Base-by-base conservation (phyloP, 1,140 invertebrate species). In the Polyergus mexicanus region DNA sequence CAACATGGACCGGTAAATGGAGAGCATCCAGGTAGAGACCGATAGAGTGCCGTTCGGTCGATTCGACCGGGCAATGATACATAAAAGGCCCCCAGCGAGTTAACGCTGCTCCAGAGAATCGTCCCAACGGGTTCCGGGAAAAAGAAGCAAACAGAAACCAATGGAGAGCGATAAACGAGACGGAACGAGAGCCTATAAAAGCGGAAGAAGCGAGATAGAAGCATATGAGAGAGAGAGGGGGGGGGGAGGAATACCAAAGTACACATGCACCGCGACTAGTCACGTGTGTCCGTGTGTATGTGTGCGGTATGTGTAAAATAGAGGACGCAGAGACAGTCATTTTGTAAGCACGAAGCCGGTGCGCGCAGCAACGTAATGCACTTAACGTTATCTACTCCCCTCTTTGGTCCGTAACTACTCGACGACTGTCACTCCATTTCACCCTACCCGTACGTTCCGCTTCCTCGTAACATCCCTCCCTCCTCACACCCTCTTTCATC, bases 331-430 rank as follows among this genome's bases (percentile, higher is more conserved):
- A 72, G 66, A 71, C 68, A 78, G 88, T 86, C 89, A 86, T 91
- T 89, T 86, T 88, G 88, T 68, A 89, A 86, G 88, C 86, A 89
- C 58, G 71, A 88, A 81, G 84, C 80, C 41, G 78, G 75, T 68
- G 88, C 83, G 75, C 63, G 88, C 83, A 87, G 85, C 78, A 90
- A 71, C 86, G 86, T 89, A 90, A 90, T 89, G 88, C 89, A 90
- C 89, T 90, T 90, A 89, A 87, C 84, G 85, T 90, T 90, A 90
- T 90, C 88, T 89, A 80, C 71, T 85, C 88, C 85, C 74, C 85
- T 76, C 68, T 63, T 74, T 51, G 62, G 68, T 72, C 75, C 72
- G 44, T 84, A 83, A 85, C 86, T 86, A 88, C 86, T 86, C 86
- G 76, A 84, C 85, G 78, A 87, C 89, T 90, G 89, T 90, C 85